Conservation (phyloP, 2,113 vertebrate species). For the Mungos mungo region DNA sequence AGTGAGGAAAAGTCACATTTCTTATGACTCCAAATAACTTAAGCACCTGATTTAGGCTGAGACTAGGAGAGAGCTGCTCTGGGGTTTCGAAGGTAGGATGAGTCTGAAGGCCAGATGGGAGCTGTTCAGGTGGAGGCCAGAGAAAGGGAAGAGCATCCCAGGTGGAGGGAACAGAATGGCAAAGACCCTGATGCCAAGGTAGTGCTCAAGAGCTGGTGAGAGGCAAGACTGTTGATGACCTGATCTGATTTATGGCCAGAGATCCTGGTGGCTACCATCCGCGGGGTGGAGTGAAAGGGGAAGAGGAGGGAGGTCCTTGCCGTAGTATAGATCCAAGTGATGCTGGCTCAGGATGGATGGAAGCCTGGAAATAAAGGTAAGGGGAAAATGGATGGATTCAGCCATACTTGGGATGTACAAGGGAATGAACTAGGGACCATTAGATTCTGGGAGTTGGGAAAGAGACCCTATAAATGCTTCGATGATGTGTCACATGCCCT, state of each 20-base stretch:
- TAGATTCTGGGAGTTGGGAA: background rate
- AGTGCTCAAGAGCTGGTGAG: background rate
- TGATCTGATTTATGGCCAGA: background rate
- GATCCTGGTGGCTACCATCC: background rate
- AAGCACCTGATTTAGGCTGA: background rate
- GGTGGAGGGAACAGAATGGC: background rate
- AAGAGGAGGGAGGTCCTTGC: background rate
- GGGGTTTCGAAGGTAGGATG: background rate
- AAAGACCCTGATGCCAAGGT: background rate
- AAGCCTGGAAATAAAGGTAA: background rate
- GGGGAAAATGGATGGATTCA: background rate
- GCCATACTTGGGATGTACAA: background rate
- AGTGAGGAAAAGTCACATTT: background rate
- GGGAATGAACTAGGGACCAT: background rate
- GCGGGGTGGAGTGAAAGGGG: background rate
- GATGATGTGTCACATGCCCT: fast-evolving
- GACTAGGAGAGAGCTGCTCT: background rate
- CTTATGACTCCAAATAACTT: background rate
- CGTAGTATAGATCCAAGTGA: background rate
- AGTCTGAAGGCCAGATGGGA: background rate
- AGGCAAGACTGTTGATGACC: background rate
- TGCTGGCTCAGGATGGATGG: background rate
- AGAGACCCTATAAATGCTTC: background rate
- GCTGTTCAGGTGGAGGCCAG: background rate
- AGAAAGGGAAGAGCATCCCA: background rate